phyloP scores from a whole-genome alignment of 2,888 invertebrate genomes.

The Gymnosoma rotundatum region DNA sequence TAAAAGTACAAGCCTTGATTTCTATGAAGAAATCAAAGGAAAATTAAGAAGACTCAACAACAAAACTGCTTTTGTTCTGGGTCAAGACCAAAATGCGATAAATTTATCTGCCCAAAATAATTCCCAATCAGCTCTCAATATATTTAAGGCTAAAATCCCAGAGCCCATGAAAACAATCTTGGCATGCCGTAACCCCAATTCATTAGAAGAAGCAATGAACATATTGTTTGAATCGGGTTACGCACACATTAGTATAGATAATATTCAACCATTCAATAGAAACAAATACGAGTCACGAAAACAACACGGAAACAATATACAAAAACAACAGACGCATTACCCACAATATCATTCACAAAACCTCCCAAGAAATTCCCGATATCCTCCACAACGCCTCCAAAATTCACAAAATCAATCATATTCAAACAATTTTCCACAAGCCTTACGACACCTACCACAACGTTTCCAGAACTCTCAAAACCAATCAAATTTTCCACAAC shows the following conservation, averaged over 20 bases:
- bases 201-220: no score
- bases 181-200: no score
- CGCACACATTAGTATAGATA: no score
- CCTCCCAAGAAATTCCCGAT: neutral
- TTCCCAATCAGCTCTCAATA: no score
- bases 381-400: neutral
- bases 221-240: no score
- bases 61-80: no score
- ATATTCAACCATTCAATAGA: neutral
- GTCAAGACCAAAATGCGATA: no score
- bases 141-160: no score
- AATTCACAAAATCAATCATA: conserved; percentile 5
- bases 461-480: conserved; percentile 10
- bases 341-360: neutral
- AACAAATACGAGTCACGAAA: neutral
- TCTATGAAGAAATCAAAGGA: no score
- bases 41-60: no score
- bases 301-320: neutral
- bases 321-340: neutral
- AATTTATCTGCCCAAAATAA: neutral
- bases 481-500: neutral
- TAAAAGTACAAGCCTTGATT: no score
- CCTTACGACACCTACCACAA: neutral
- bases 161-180: no score
- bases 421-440: neutral